A percentile compares a stretch with the other conserved stretches of the same genome.
phyloP scores from a whole-genome alignment of 2,113 vertebrate genomes.

The Orcinus orca region DNA sequence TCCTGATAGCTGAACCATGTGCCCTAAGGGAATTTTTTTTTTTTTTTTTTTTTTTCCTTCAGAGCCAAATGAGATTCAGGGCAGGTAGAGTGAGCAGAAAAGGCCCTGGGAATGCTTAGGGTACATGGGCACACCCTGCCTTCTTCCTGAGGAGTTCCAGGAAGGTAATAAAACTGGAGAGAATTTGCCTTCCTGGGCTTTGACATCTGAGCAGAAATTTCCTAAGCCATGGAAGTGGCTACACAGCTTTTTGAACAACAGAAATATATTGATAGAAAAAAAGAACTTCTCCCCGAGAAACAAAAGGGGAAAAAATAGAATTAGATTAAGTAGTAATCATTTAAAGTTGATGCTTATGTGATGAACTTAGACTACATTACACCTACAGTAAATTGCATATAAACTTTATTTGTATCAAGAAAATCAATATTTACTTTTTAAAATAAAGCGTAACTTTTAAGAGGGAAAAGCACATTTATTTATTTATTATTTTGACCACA shows the following conservation, averaged over 20 bases:
- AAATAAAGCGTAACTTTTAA: constrained; percentile 31
- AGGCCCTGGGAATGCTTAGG: background rate
- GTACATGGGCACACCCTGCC: background rate
- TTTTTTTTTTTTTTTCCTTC: background rate
- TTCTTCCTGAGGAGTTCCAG: background rate
- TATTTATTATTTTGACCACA: background rate
- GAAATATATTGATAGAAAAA: background rate
- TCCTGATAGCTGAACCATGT: background rate
- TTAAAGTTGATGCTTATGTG: background rate
- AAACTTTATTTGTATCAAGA: constrained; percentile 38
- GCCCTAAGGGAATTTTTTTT: background rate
- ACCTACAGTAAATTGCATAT: background rate
- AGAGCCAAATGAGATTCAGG: constrained; percentile 12
- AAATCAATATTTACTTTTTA: constrained; percentile 49
- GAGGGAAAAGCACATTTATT: background rate
- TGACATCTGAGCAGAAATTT: background rate
- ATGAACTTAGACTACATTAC: background rate
- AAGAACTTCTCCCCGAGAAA: background rate
- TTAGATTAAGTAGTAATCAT: background rate
- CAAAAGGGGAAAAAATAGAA: background rate
- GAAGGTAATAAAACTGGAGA: background rate
- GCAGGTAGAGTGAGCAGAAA: background rate
- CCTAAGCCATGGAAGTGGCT: background rate
- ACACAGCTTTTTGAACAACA: background rate
- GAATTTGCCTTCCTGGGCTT: constrained; percentile 1